phyloP scores from a whole-genome alignment of 2,797 vertebrate species.

The Parotocinclus haroldoi region DNA sequence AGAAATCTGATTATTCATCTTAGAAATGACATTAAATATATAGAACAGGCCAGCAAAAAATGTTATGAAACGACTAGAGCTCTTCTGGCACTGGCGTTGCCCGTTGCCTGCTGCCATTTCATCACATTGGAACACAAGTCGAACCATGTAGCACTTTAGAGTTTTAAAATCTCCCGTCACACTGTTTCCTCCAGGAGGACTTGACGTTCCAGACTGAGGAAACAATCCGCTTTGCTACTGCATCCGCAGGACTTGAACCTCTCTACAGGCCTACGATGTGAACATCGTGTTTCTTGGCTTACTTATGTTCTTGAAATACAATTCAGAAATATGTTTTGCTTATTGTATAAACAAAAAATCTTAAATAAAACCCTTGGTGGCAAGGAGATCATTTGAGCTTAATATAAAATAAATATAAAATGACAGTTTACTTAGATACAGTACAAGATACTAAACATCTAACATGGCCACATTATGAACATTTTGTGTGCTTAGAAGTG shows the following conservation, averaged over 20 bases:
- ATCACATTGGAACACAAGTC: slow-evolving; percentile 26
- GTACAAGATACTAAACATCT: too few relatives aligned
- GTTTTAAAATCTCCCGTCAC: slow-evolving; percentile 23
- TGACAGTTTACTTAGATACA: too few relatives aligned
- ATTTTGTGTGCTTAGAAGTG: too few relatives aligned
- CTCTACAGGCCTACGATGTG: not conserved
- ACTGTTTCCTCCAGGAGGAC: slow-evolving; percentile 31
- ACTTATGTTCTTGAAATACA: too few relatives aligned
- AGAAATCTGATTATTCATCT: slow-evolving; percentile 28
- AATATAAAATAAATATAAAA: too few relatives aligned
- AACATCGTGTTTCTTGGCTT: not conserved
- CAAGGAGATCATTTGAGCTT: too few relatives aligned
- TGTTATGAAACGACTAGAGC: slow-evolving; percentile 15
- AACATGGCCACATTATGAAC: too few relatives aligned
- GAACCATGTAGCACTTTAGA: slow-evolving; percentile 34
- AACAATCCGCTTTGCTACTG: not conserved
- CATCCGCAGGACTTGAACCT: not conserved
- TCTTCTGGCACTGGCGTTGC: slow-evolving; percentile 12
- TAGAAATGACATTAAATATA: slow-evolving; percentile 17
- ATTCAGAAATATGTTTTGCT: too few relatives aligned
- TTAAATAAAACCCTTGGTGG: too few relatives aligned
- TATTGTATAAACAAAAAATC: too few relatives aligned
- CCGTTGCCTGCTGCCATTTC: slow-evolving; percentile 18
- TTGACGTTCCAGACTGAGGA: not conserved
- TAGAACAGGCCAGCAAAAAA: slow-evolving; percentile 1